Percentiles rank a stretch among this genome's conserved stretches.
Conservation (phyloP, 2,797 vertebrate species). For the Apogon hyalosoma region DNA sequence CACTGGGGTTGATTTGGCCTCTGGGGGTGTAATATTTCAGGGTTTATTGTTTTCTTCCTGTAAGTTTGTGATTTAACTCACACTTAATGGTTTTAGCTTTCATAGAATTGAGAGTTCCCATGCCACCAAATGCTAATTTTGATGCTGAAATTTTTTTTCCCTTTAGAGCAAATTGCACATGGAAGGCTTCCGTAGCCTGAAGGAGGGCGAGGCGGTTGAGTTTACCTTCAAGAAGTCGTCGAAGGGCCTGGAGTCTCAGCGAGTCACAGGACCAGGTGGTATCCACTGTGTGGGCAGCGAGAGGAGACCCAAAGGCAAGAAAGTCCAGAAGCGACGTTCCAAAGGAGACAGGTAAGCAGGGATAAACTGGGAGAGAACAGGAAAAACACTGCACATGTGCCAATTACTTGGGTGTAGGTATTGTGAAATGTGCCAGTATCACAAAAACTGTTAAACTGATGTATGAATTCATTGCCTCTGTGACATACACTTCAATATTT, state of each 20-base stretch:
- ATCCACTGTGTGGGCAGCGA: constrained; percentile 94
- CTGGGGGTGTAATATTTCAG: constrained; percentile 4
- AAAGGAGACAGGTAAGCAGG: constrained; percentile 92
- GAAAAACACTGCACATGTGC: background rate
- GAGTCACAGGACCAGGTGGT: constrained; percentile 92
- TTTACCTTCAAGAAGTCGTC: constrained; percentile 97
- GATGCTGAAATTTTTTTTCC: constrained; percentile 7
- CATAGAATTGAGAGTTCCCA: background rate
- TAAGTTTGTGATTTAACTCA: background rate
- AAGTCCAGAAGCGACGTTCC: constrained; percentile 91
- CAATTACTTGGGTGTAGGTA: background rate
- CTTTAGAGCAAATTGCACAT: constrained; percentile 96
- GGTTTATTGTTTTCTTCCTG: background rate
- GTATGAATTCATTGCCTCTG: background rate
- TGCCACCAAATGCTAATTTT: background rate
- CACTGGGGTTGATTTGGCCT: constrained; percentile 23
- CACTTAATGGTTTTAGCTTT: no score
- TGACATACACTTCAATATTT: background rate
- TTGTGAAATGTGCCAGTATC: background rate
- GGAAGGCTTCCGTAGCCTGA: constrained; percentile 98
- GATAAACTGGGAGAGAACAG: background rate
- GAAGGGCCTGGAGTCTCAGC: constrained; percentile 94
- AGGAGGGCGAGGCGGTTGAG: constrained; percentile 94
- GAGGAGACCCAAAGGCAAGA: constrained; percentile 94
- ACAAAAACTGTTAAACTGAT: background rate